These are phyloP conservation scores for Epizoanthus fatuus DNA, from an alignment of 92 coral and sea anemone genomes.

Conservation along the genomic window DNA sequence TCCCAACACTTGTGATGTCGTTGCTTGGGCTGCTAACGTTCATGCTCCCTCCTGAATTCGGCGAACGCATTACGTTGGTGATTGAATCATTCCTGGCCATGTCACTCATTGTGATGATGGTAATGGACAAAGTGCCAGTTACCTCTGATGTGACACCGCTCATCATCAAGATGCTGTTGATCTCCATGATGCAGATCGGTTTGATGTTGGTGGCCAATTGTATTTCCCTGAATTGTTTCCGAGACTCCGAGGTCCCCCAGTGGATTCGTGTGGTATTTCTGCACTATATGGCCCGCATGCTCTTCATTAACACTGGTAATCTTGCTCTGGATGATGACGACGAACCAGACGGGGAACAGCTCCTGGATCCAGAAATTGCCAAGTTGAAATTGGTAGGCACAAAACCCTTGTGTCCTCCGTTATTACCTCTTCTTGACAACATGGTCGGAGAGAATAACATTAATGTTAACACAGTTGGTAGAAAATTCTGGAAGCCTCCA, in stretches of 20 bases:
- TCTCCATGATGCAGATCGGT: conserved; percentile 89
- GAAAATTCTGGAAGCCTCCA: conserved; percentile 19
- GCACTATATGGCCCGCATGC: conserved; percentile 84
- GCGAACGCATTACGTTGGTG: conserved; percentile 94
- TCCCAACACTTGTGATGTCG: conserved; percentile 90
- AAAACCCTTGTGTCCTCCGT: conserved; percentile 49
- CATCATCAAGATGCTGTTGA: conserved; percentile 80
- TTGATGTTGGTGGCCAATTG: conserved; percentile 85
- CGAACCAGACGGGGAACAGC: conserved; percentile 26
- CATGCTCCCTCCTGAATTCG: conserved; percentile 93
- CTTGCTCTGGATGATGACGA: conserved; percentile 51
- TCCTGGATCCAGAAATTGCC: conserved; percentile 32
- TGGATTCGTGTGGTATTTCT: conserved; percentile 86
- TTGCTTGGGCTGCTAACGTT: conserved; percentile 85
- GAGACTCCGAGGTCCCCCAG: conserved; percentile 77
- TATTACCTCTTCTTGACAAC: conserved; percentile 28
- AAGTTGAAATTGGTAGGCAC: conserved; percentile 60
- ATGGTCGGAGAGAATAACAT: conserved; percentile 25
- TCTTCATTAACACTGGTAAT: conserved; percentile 81
- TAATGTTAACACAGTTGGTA: conserved; percentile 33
- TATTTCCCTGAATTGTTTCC: conserved; percentile 80
- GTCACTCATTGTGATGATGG: conserved; percentile 88
- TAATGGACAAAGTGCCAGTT: conserved; percentile 79
- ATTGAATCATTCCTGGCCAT: conserved; percentile 95
- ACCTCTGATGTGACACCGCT: conserved; percentile 92